These are phyloP conservation scores for Neuroterus valhalla DNA, from an alignment of 1,140 invertebrate species.

Conservation along the genomic window DNA sequence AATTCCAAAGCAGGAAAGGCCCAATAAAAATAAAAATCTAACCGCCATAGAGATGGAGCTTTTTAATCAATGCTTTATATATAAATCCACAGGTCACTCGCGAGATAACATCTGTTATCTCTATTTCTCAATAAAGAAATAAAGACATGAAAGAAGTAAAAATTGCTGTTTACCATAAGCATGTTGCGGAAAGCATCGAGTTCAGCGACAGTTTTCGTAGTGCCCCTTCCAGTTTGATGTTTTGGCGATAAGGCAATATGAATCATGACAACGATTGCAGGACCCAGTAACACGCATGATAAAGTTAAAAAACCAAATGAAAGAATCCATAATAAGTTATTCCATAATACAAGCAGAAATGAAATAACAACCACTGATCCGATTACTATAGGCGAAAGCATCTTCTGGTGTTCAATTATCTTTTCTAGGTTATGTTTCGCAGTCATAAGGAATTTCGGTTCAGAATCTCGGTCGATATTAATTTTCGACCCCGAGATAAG, in stretches of 20 bases:
- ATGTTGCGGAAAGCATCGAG: slow-evolving; percentile 73
- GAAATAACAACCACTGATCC: slow-evolving; percentile 25
- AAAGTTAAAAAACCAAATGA: slow-evolving; percentile 55
- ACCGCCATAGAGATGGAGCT: too few species aligned
- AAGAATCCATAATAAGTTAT: slow-evolving; percentile 9
- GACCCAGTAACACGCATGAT: slow-evolving; percentile 64
- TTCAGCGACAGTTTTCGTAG: slow-evolving; percentile 71
- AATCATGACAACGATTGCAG: slow-evolving; percentile 71
- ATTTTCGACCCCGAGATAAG: slow-evolving; percentile 27
- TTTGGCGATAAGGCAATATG: slow-evolving; percentile 74
- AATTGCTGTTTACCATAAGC: slow-evolving; percentile 70
- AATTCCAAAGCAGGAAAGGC: too few species aligned
- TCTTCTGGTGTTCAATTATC: slow-evolving; percentile 25
- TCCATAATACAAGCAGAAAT: neutral
- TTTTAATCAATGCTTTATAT: too few species aligned
- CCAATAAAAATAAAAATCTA: too few species aligned
- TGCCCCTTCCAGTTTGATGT: slow-evolving; percentile 73
- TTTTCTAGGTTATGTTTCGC: slow-evolving; percentile 10
- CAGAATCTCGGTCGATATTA: neutral
- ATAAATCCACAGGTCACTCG: neutral
- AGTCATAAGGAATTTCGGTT: slow-evolving; percentile 16
- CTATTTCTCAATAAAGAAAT: neutral
- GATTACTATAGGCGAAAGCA: slow-evolving; percentile 27
- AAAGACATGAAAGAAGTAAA: neutral
- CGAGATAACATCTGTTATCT: neutral